A percentile compares a stretch with the other conserved stretches of the same genome.
These are phyloP conservation scores for Tarsius wallacei DNA, from an alignment of 2,797 vertebrate genomes.

Conservation along the genomic window DNA sequence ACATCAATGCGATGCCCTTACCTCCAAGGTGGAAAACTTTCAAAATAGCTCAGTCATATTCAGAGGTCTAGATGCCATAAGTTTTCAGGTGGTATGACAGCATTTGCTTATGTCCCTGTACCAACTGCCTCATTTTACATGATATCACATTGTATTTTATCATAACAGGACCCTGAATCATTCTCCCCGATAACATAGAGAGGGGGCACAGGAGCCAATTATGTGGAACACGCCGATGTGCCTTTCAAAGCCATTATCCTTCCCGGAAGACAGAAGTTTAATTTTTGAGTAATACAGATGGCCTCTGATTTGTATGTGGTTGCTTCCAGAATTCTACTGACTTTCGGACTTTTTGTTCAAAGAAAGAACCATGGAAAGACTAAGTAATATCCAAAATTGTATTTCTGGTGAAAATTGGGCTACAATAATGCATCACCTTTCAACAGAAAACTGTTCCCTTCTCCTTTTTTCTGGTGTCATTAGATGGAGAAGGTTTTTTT, in stretches of 20 bases:
- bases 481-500: background rate
- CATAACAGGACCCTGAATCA: background rate
- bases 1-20: background rate
- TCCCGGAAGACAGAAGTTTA: background rate
- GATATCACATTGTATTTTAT: background rate
- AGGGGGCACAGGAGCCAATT: too few species aligned
- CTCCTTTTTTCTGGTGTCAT: background rate
- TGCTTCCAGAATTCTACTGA: background rate
- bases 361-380: background rate
- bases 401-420: background rate
- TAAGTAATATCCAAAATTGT: background rate
- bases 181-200: background rate
- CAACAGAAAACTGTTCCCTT: background rate
- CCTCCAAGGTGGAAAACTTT: background rate
- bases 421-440: background rate
- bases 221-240: background rate
- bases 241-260: background rate
- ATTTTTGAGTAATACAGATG: background rate
- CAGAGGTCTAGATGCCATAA: background rate
- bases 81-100: background rate
- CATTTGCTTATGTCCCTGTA: background rate
- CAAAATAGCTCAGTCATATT: background rate
- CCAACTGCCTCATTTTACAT: background rate
- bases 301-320: background rate
- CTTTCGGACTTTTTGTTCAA: background rate